These are phyloP conservation scores for Drosophila prolongata DNA, from an alignment of 2,888 invertebrate genomes.

Conservation along the genomic window DNA sequence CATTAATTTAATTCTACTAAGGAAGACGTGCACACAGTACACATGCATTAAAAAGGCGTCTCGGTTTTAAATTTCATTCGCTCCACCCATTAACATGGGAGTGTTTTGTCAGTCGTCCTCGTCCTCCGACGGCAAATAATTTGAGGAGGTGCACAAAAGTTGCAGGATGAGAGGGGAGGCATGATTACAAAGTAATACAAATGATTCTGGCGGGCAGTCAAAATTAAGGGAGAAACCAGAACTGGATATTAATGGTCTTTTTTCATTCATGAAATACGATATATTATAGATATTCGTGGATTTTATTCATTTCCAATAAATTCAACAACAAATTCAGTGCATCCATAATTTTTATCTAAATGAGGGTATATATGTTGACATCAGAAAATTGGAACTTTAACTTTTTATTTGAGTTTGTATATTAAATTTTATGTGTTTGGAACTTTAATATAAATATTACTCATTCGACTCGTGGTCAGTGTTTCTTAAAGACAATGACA, in stretches of 20 bases:
- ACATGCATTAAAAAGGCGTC: slow-evolving; percentile 37
- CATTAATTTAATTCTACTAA: slow-evolving; percentile 70
- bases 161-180: background rate
- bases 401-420: no score
- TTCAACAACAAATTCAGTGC: background rate
- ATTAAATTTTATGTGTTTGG: no score
- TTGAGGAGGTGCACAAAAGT: slow-evolving; percentile 11
- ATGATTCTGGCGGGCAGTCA: background rate
- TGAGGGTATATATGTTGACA: no score
- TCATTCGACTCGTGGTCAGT: no score
- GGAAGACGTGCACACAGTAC: slow-evolving; percentile 38
- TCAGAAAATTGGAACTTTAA: no score
- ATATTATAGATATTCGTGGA: background rate
- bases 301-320: no score
- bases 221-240: background rate
- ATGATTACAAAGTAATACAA: slow-evolving; percentile 32
- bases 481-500: no score
- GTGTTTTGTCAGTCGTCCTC: slow-evolving; percentile 25
- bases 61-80: slow-evolving; percentile 40
- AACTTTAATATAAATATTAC: no score
- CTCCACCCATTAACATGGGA: slow-evolving; percentile 31
- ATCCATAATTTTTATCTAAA: no score
- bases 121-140: slow-evolving; percentile 23
- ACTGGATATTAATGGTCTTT: background rate
- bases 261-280: background rate